Conservation (phyloP, 2,888 invertebrate genomes). For the Magallana nippona region DNA sequence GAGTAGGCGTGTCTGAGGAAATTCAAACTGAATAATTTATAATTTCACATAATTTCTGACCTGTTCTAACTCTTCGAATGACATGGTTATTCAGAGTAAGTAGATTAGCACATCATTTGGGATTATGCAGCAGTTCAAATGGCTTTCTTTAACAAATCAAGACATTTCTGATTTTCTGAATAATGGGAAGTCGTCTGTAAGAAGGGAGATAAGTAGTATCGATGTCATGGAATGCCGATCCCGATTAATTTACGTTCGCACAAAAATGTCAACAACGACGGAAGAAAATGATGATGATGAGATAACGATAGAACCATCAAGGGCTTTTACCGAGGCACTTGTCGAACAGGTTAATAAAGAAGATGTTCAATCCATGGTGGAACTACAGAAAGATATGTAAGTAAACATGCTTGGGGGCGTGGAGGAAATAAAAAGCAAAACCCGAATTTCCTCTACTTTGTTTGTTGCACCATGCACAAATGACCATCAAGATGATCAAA, state of each 20-base stretch:
- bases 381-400: conserved; percentile 74
- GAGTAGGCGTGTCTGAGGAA: conserved; percentile 23
- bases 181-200: conserved; percentile 28
- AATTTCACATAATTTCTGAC: conserved; percentile 38
- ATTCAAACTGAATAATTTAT: background rate
- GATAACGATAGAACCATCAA: conserved; percentile 42
- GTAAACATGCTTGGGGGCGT: conserved; percentile 41
- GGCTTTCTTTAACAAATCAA: background rate
- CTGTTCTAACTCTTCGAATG: conserved; percentile 63
- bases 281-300: conserved; percentile 42
- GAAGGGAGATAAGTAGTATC: background rate
- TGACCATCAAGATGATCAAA: too few species aligned
- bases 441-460: background rate
- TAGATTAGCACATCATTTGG: background rate
- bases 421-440: background rate
- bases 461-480: too few species aligned
- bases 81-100: conserved; percentile 47
- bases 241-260: background rate
- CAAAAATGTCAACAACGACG: conserved; percentile 40
- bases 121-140: background rate
- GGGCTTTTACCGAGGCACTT: conserved; percentile 67
- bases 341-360: conserved; percentile 70
- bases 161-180: background rate
- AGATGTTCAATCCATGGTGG: conserved; percentile 71
- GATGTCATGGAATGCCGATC: background rate